A percentile compares a stretch with the other conserved stretches of the same genome.
Evolutionary conservation across 2,113 vertebrate genomes (phyloP).

Genomic region (Zosterops japonicus): DNA sequence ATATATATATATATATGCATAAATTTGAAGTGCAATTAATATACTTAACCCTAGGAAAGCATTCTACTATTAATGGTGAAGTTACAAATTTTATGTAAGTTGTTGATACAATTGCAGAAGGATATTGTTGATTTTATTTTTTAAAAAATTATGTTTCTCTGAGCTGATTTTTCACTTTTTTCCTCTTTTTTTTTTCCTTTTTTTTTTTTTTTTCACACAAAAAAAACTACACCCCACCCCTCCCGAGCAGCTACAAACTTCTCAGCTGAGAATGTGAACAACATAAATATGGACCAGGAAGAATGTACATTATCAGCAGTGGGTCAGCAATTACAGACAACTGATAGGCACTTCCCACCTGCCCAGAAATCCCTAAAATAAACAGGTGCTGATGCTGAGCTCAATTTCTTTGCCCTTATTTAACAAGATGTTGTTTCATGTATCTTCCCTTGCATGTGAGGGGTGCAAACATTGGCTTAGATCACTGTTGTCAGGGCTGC

Average conservation of each 20-base stretch:
- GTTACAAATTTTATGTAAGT: not conserved
- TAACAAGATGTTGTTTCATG: not conserved
- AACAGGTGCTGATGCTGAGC: not conserved
- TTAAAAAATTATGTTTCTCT: not conserved
- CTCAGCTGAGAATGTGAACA: not conserved
- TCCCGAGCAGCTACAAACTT: not conserved
- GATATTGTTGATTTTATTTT: not conserved
- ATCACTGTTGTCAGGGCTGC: conserved; percentile 8
- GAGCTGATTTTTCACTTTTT: not conserved
- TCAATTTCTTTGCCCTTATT: not conserved
- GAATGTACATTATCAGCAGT: not conserved
- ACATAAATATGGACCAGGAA: not conserved
- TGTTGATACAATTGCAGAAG: not conserved
- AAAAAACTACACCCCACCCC: not conserved
- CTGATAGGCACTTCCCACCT: not conserved
- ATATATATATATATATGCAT: not conserved
- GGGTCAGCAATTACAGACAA: not conserved
- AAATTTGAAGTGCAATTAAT: not conserved
- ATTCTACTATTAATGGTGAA: not conserved
- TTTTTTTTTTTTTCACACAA: too few relatives aligned
- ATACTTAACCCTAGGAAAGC: not conserved
- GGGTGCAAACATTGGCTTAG: not conserved
- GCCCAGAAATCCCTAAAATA: not conserved
- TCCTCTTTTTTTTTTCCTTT: too few relatives aligned
- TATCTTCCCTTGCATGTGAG: not conserved